Percentiles rank a stretch among this genome's conserved stretches.
Evolutionary conservation across 2,888 invertebrate genomes (phyloP).

Genomic region (Drosophila siamana): DNA sequence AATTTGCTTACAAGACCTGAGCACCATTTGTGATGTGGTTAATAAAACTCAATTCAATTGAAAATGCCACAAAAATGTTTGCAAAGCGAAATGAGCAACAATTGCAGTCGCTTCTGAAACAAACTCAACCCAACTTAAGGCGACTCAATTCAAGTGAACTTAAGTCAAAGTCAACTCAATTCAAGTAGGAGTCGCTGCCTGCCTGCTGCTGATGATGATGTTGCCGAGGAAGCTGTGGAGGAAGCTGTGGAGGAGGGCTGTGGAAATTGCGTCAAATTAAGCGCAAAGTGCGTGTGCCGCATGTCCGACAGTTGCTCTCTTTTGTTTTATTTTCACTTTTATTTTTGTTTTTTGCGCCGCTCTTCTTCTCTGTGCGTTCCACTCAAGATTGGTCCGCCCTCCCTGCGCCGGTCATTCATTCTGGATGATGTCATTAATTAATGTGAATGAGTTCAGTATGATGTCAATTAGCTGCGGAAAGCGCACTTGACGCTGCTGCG

Average conservation of each 20-base stretch:
- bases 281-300: slow-evolving; percentile 67
- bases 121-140: not conserved
- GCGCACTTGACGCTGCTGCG: slow-evolving; percentile 70
- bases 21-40: slow-evolving; percentile 31
- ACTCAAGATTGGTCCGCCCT: slow-evolving; percentile 12
- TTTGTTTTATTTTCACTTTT: not conserved
- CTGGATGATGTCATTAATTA: slow-evolving; percentile 79
- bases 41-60: slow-evolving; percentile 15
- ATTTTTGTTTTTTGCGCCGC: not conserved
- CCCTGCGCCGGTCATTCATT: slow-evolving; percentile 40
- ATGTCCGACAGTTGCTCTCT: slow-evolving; percentile 6
- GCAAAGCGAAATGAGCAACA: slow-evolving; percentile 20
- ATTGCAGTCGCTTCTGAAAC: slow-evolving; percentile 11
- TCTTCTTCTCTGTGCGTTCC: not conserved
- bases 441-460: slow-evolving; percentile 81
- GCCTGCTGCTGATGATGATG: not conserved
- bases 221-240: not conserved
- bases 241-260: slow-evolving; percentile 41
- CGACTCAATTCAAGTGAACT: slow-evolving; percentile 21
- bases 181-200: slow-evolving; percentile 15
- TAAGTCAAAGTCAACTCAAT: slow-evolving; percentile 19
- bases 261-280: slow-evolving; percentile 74
- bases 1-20: slow-evolving; percentile 17
- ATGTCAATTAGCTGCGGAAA: slow-evolving; percentile 81
- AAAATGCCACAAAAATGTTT: slow-evolving; percentile 13